Base-by-base conservation (phyloP, 2,113 vertebrate genomes). In the Pluvianellus socialis region DNA sequence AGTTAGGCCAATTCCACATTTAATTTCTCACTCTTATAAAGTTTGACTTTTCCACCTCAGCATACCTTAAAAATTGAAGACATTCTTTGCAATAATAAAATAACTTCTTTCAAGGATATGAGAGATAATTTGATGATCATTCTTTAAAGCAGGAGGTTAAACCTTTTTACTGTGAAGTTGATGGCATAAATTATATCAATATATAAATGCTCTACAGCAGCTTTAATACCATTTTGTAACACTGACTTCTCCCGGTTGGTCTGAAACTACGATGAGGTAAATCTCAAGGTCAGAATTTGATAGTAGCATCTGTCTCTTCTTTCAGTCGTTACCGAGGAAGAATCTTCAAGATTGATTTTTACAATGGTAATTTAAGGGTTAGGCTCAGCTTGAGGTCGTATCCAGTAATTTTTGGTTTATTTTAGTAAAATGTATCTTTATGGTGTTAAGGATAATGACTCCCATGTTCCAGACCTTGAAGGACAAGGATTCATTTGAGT, bases 71-170 rank as follows among this genome's bases (percentile, higher is more conserved):
- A 94, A 96, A 94, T 70, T 92, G 89, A 79, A 96, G 42, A 22
- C n/a, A 67, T 88, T 89, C n/a, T 76, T 90, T 93, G 23, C 24
- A 86, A 91, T 90, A 96, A 95, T 86, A 86, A 94, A 90, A 92
- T 89, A 90, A 80, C 28, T 86, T 77, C 27, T 91, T 90, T 71
- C 56, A 94, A 93, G 73, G 55, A 88, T 86, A 82, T 67, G 55
- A 88, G 65, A 91, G 20, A 55, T 77, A 90, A 95, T 88, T 79
- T 81, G 81, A 87, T 75, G 50, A 86, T 79, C 40, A 68, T 80
- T 86, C 71, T 87, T 93, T 90, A 95, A 96, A 86, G 62, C 50
- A 35, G 70, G 47, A 95, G 35, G 58, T 83, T 93, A 96, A 94
- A 79, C 63, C 65, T 92, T 89, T 92, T 93, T 81, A 92, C 71